Base-by-base conservation (phyloP, 2,888 invertebrate genomes). In the Drosophila emarginata region DNA sequence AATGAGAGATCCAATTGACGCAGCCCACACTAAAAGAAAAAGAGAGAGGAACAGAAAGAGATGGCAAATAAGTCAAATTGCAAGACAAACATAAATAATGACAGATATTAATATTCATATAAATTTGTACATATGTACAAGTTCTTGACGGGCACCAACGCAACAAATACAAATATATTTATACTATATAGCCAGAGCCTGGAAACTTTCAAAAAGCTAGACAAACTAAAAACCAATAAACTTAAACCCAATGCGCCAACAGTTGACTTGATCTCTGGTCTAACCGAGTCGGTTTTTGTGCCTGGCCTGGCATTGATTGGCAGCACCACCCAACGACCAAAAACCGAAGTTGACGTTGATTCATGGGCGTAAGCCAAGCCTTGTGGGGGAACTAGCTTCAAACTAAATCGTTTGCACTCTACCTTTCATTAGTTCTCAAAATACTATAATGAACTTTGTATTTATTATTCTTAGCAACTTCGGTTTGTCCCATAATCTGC, bases 1-100 rank as follows among this genome's bases (percentile, higher is more conserved):
- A 98, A 93, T 0, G 97, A 96, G 80, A 98, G 93, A 92, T 98
- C 98, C 91, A 98, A 91, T 91, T 97, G 97, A 61, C 98, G 94
- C 28, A 98, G 93, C 81, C 96, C 96, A 87, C 96, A 96, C 98
- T 98, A 94, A 54, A 95, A n/a, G n/a, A 28, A 94, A 50, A 59
- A 73, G 63, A 66, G 40, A 36, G 37, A 39, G 14, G 18, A 11
- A 52, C 14, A 3, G 26, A 56, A 15, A 37, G 14, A 12, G 26
- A 32, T 54, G 14, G 14, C 32, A 2, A 21, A 52, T 52, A 68
- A 9, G 4, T 45, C 57, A 64, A 21, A 45, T 21, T 21, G 45
- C 18, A 45, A 45, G 21, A 4, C 45, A 45, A 21, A 45, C 18
- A 45, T 45, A 45, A 45, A 45, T 63, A 66, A 59, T 61, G 63